Evolutionary conservation across 2,888 invertebrate species (phyloP).

Genomic region (Aethes cnicana): DNA sequence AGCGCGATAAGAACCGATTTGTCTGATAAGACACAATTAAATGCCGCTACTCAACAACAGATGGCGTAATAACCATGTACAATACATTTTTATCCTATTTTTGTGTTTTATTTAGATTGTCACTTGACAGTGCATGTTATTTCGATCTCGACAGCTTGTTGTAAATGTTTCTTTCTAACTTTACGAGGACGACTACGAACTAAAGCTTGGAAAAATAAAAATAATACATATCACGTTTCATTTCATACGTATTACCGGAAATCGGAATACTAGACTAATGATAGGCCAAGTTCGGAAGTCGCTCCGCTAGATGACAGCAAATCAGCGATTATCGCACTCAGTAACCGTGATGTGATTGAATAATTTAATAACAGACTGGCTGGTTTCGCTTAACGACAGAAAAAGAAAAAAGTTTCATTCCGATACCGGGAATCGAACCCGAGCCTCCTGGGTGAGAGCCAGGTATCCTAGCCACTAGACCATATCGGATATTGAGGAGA

Average conservation of each 20-base stretch:
- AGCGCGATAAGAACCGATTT: slow-evolving; percentile 39
- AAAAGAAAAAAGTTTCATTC: slow-evolving; percentile 42
- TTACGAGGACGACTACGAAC: too few species aligned
- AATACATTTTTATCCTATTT: too few species aligned
- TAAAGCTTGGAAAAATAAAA: too few species aligned
- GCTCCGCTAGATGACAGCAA: slow-evolving; percentile 20
- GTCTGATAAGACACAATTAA: slow-evolving; percentile 43
- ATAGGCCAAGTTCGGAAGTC: slow-evolving; percentile 1
- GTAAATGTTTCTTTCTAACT: too few species aligned
- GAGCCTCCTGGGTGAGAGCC: slow-evolving; percentile 49
- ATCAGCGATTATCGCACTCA: slow-evolving; percentile 3
- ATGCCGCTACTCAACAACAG: slow-evolving; percentile 50
- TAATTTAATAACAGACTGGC: slow-evolving; percentile 16
- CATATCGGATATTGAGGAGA: slow-evolving; percentile 52
- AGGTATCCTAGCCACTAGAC: slow-evolving; percentile 77
- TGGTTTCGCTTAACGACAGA: background rate
- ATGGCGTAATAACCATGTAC: slow-evolving; percentile 46
- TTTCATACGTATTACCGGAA: too few species aligned
- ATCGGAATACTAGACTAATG: background rate
- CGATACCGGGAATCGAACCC: slow-evolving; percentile 77
- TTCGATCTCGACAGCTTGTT: background rate
- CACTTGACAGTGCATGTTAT: too few species aligned
- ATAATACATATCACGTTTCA: too few species aligned
- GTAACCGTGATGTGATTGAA: slow-evolving; percentile 18
- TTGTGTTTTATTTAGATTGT: background rate